phyloP scores from a whole-genome alignment of 1,140 invertebrate species.

The Paracyclopina nana region DNA sequence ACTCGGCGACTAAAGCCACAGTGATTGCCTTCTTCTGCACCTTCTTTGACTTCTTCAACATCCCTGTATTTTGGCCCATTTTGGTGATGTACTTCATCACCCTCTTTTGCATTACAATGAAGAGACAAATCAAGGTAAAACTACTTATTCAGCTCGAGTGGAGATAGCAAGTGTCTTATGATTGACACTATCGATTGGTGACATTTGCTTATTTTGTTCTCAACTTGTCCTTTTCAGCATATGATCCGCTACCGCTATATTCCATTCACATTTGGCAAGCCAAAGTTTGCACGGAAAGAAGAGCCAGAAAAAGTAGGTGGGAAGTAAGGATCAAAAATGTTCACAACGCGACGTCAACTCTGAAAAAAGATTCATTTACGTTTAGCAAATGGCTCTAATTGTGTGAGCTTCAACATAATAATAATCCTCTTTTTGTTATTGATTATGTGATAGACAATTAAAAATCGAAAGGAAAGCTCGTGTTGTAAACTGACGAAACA shows the following conservation, averaged over 20 bases:
- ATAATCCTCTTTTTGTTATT: too few relatives aligned
- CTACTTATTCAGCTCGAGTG: background rate
- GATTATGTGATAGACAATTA: too few relatives aligned
- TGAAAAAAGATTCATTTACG: too few relatives aligned
- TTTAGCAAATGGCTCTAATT: too few relatives aligned
- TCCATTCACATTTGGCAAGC: constrained; percentile 94
- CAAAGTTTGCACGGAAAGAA: constrained; percentile 37
- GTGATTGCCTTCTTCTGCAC: constrained; percentile 75
- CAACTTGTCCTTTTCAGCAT: constrained; percentile 51
- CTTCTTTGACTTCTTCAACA: constrained; percentile 89
- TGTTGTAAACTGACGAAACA: too few relatives aligned
- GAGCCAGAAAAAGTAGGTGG: too few relatives aligned
- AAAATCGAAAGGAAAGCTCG: too few relatives aligned
- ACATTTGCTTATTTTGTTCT: background rate
- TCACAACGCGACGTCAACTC: too few relatives aligned
- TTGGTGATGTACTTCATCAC: constrained; percentile 98
- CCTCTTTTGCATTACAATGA: constrained; percentile 96
- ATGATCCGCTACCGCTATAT: constrained; percentile 99
- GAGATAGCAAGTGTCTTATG: background rate
- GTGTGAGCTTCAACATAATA: too few relatives aligned
- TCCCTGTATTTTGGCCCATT: constrained; percentile 99
- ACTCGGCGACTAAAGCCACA: constrained; percentile 89
- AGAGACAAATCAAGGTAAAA: constrained; percentile 90
- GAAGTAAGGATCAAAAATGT: too few relatives aligned
- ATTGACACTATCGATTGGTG: background rate